These are phyloP conservation scores for Nowickia ferox DNA, from an alignment of 2,888 invertebrate species.

Conservation along the genomic window DNA sequence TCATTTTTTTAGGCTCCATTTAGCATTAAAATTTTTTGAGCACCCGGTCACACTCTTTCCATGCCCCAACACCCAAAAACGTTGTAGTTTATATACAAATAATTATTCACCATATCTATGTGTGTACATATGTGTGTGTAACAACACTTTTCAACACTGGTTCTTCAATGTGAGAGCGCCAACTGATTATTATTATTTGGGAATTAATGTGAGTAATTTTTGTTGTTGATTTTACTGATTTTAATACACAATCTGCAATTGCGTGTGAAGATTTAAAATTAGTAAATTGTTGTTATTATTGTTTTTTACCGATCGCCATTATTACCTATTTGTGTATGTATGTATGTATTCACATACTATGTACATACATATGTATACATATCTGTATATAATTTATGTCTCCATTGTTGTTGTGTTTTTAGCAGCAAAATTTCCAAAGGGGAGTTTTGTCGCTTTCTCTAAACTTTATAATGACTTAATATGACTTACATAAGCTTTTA, in stretches of 20 bases:
- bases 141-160: background rate
- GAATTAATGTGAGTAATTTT: constrained; percentile 49
- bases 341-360: too few species aligned
- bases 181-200: background rate
- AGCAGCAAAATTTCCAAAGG: constrained; percentile 34
- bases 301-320: constrained; percentile 66
- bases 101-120: too few species aligned
- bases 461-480: background rate
- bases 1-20: too few species aligned
- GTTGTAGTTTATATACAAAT: too few species aligned
- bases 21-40: too few species aligned
- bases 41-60: too few species aligned
- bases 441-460: constrained; percentile 27
- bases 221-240: constrained; percentile 23
- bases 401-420: constrained; percentile 33
- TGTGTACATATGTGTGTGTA: too few species aligned
- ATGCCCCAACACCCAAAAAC: too few species aligned
- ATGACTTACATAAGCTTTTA: constrained; percentile 13
- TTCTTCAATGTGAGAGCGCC: constrained; percentile 23
- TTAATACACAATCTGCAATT: constrained; percentile 59
- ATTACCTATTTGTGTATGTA: constrained; percentile 51
- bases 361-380: too few species aligned
- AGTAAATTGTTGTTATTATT: constrained; percentile 31
- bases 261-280: constrained; percentile 48
- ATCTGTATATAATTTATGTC: constrained; percentile 11